A percentile compares a stretch with the other conserved stretches of the same genome.
These are phyloP conservation scores for Aplysina aerophoba DNA, from an alignment of 37 sponge, comb jelly and placozoan species.

Conservation along the genomic window DNA sequence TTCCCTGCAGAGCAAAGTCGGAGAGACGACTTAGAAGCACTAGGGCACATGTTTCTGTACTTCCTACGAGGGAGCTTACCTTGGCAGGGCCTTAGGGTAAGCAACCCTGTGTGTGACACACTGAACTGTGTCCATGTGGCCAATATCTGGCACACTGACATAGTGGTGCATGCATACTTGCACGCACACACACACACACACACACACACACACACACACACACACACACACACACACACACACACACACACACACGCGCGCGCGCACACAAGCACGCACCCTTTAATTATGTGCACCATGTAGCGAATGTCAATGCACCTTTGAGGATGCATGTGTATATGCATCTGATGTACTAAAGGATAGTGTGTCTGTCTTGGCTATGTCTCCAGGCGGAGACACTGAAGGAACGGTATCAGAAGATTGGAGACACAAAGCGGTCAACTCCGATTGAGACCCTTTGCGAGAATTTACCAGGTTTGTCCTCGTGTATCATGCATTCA, in stretches of 20 bases:
- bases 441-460: slow-evolving; percentile 98
- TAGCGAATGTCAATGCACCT: no score
- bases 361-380: neutral
- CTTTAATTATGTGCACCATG: no score
- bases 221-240: no score
- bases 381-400: slow-evolving; percentile 89
- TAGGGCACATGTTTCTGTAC: slow-evolving; percentile 99
- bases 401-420: slow-evolving; percentile 98
- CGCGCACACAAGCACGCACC: no score
- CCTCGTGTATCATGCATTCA: no score
- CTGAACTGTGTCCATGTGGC: neutral
- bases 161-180: neutral
- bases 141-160: neutral
- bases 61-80: slow-evolving; percentile 97
- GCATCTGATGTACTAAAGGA: neutral
- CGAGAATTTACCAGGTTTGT: slow-evolving; percentile 88
- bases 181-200: no score
- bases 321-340: no score
- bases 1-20: slow-evolving; percentile 91
- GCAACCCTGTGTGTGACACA: no score
- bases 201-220: no score
- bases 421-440: slow-evolving; percentile 97
- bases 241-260: no score
- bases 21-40: slow-evolving; percentile 96
- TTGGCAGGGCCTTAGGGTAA: slow-evolving; percentile 98